Base-by-base conservation (phyloP, 2,113 vertebrate species). In the Lophura nycthemera region DNA sequence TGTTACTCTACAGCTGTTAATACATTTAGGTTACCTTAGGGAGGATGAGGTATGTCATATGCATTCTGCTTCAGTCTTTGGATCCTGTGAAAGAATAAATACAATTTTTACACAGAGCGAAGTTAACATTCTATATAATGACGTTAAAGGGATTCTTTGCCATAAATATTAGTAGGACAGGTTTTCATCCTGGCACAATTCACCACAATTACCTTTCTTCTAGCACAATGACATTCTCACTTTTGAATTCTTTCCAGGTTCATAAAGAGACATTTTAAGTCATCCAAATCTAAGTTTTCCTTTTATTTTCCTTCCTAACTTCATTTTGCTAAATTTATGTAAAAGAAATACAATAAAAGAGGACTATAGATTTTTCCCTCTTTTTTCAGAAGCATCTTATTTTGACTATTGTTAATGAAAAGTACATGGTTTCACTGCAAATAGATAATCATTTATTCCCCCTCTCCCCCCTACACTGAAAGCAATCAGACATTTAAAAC, bases 1-100 rank as follows among this genome's bases (percentile, higher is more conserved):
- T 63, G 61, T 67, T 90, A 30, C 38, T 83, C 13, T 69, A 29
- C 76, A 90, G 72, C 38, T 94, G 72, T 75, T 78, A 71, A 30
- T 43, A 25, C 45, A 45, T 42, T 77, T 70, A 83, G 19, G 47
- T 38, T 94, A 84, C 60, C 61, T 71, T 47, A 16, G 52, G 47
- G 50, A 85, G 63, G 17, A 27, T 43, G n/a, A 92, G 4, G 10
- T 34, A 25, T 45, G 11, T 38, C 43, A 64, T 22, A n/a, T 60
- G 18, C 17, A 64, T 64, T 64, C 15, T 64, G 42, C 12, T 73
- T 11, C 1, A 0, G 0, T 22, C 24, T 67, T 82, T 74, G 42
- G 16, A 81, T 71, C 71, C 21, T 60, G 7, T 47, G 52, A 50
- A 78, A 83, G 24, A 83, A 1, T 57, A 34, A 45, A 83, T 19